These are phyloP conservation scores for Arge pagana DNA, from an alignment of 2,888 invertebrate genomes.

Conservation along the genomic window DNA sequence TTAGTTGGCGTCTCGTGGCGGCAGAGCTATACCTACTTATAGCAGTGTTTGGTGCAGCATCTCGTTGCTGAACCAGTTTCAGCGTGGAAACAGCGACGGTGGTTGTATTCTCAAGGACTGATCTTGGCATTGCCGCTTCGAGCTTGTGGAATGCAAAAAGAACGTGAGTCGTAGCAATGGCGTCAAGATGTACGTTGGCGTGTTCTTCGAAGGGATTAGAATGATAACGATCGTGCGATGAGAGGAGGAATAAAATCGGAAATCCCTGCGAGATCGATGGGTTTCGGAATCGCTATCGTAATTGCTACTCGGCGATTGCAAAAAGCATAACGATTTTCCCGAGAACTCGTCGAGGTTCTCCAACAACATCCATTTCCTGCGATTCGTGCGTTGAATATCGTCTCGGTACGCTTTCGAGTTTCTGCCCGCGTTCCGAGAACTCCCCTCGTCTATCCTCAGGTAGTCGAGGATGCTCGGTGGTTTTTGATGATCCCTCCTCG, in stretches of 20 bases:
- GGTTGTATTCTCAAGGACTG: conserved; percentile 20
- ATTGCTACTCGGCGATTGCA: too few relatives aligned
- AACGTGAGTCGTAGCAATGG: conserved; percentile 14
- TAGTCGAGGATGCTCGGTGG: not conserved
- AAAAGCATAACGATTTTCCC: too few relatives aligned
- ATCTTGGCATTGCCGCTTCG: conserved; percentile 16
- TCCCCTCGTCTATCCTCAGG: not conserved
- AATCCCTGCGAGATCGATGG: too few relatives aligned
- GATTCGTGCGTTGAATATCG: too few relatives aligned
- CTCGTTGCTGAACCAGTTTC: conserved; percentile 12
- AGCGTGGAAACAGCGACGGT: not conserved
- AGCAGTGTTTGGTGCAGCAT: too few relatives aligned
- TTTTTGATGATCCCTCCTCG: not conserved
- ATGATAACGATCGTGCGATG: not conserved
- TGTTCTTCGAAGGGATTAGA: conserved; percentile 5
- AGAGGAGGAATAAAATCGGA: not conserved
- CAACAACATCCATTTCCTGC: too few relatives aligned
- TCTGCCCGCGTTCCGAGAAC: not conserved
- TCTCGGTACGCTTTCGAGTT: too few relatives aligned
- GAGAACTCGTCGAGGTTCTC: too few relatives aligned
- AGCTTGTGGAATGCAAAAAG: conserved; percentile 18
- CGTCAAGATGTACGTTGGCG: conserved; percentile 14
- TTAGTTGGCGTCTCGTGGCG: too few relatives aligned
- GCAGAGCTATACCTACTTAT: too few relatives aligned
- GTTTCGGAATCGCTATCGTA: too few relatives aligned